Evolutionary conservation across 2,888 invertebrate genomes (phyloP).

Genomic region (Ophion obscuratus): DNA sequence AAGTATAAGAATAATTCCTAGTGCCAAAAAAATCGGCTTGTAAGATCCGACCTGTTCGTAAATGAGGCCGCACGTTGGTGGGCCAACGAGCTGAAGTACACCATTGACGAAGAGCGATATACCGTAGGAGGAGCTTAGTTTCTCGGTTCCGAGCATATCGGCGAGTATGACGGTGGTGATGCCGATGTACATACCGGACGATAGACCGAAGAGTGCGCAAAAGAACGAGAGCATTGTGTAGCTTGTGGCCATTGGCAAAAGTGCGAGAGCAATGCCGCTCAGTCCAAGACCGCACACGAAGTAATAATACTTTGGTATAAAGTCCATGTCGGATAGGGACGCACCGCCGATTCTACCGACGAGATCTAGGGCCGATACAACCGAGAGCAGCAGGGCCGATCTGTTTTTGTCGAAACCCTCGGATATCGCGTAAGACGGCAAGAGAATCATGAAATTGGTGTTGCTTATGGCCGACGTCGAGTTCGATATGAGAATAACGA

Average conservation of each 20-base stretch:
- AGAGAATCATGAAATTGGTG: conserved; percentile 93
- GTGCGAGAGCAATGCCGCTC: conserved; percentile 90
- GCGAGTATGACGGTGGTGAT: conserved; percentile 95
- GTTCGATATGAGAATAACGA: conserved; percentile 93
- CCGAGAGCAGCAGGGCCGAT: conserved; percentile 91
- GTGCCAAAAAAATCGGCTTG: conserved; percentile 89
- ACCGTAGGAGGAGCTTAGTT: conserved; percentile 93
- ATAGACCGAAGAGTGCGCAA: conserved; percentile 92
- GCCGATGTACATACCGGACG: conserved; percentile 94
- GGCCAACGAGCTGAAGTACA: conserved; percentile 91
- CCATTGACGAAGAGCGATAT: conserved; percentile 95
- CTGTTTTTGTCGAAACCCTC: conserved; percentile 89
- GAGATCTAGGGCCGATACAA: conserved; percentile 93
- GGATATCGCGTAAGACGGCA: conserved; percentile 91
- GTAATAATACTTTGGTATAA: conserved; percentile 92
- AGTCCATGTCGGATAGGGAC: conserved; percentile 91
- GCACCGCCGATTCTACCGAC: conserved; percentile 94
- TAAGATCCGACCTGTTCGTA: conserved; percentile 88
- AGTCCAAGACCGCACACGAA: conserved; percentile 91
- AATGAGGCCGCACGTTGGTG: conserved; percentile 92
- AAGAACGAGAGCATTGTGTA: conserved; percentile 89
- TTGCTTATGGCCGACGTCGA: conserved; percentile 94
- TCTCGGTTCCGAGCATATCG: conserved; percentile 93
- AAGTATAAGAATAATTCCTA: conserved; percentile 89
- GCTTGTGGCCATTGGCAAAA: conserved; percentile 88